Evolutionary conservation across 2,888 invertebrate genomes (phyloP).

Genomic region (Laothoe populi): DNA sequence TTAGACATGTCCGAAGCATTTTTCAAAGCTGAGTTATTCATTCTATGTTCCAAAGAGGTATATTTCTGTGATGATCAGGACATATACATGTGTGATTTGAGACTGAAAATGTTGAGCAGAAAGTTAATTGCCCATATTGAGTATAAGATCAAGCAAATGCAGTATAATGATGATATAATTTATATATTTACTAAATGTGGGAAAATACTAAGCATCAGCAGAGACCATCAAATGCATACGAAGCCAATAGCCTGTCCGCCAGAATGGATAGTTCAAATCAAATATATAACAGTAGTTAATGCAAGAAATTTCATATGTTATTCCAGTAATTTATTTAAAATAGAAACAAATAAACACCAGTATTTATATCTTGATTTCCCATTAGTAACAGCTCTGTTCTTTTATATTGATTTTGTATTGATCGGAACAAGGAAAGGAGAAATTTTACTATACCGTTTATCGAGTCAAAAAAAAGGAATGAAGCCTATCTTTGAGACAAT

Average conservation of each 20-base stretch:
- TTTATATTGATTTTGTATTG: conserved; percentile 67
- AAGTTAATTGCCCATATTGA: conserved; percentile 56
- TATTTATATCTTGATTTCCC: conserved; percentile 73
- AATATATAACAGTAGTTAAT: conserved; percentile 60
- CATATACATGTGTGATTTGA: conserved; percentile 60
- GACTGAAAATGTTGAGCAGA: conserved; percentile 48
- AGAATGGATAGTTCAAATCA: conserved; percentile 69
- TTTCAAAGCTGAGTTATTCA: conserved; percentile 65
- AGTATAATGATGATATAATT: conserved; percentile 50
- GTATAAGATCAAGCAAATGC: conserved; percentile 66
- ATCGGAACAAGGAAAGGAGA: conserved; percentile 64
- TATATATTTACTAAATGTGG: conserved; percentile 68
- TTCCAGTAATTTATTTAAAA: conserved; percentile 68
- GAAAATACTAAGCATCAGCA: conserved; percentile 56
- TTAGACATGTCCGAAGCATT: conserved; percentile 55
- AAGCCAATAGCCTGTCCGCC: conserved; percentile 57
- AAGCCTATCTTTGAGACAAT: conserved; percentile 64
- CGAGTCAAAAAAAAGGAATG: conserved; percentile 55
- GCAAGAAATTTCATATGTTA: conserved; percentile 70
- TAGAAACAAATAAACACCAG: conserved; percentile 63
- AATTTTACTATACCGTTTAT: conserved; percentile 65
- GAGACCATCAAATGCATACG: conserved; percentile 42
- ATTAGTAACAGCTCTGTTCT: conserved; percentile 68
- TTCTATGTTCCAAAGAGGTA: conserved; percentile 52
- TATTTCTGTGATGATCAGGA: conserved; percentile 63